Evolutionary conservation across 1,140 invertebrate species (phyloP).

Genomic region (Oncopodura yosiiana): DNA sequence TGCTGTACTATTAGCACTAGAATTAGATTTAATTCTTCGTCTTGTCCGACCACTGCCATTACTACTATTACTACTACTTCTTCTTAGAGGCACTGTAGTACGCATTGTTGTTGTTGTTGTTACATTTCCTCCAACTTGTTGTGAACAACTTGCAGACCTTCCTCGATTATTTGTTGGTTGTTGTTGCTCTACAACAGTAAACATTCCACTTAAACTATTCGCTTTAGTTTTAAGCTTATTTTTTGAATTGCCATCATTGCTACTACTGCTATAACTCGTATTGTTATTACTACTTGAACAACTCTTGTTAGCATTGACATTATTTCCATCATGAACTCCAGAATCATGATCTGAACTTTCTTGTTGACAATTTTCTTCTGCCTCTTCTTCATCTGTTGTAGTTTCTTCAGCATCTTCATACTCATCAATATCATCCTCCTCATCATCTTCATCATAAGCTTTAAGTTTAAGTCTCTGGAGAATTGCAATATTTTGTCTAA

Average conservation of each 20-base stretch:
- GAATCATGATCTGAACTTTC: constrained; percentile 20
- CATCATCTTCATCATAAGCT: constrained; percentile 25
- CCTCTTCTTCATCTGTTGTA: background rate
- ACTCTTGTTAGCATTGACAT: background rate
- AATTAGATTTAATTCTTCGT: constrained; percentile 3
- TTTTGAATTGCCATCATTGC: background rate
- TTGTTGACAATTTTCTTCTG: background rate
- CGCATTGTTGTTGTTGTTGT: background rate
- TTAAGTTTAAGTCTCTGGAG: constrained; percentile 35
- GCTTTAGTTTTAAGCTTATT: too few species aligned
- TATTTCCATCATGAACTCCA: background rate
- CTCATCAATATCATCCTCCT: constrained; percentile 17
- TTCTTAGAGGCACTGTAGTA: background rate
- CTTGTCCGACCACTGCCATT: background rate
- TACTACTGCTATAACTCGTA: background rate
- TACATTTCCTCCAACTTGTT: background rate
- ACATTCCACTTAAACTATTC: too few species aligned
- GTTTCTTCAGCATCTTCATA: constrained; percentile 9
- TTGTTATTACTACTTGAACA: background rate
- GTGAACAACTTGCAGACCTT: too few species aligned
- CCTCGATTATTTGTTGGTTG: too few species aligned
- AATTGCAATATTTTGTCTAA: constrained; percentile 34
- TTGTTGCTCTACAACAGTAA: too few species aligned
- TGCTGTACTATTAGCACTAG: background rate
- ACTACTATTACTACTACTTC: background rate